Percentiles rank a stretch among this genome's conserved stretches.
These are phyloP conservation scores for Galerucella nymphaeae DNA, from an alignment of 2,888 invertebrate species.

Conservation along the genomic window DNA sequence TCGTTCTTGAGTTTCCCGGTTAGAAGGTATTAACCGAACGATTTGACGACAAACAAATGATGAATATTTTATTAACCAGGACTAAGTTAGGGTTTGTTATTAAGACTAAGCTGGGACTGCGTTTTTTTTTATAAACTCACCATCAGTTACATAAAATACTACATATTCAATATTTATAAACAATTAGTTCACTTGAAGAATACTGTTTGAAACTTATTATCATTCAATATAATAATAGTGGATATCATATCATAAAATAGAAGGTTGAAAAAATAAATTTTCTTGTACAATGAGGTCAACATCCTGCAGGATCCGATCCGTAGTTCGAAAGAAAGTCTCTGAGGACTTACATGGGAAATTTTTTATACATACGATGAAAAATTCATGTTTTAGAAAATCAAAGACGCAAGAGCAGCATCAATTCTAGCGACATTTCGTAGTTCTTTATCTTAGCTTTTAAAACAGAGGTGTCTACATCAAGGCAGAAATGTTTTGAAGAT, in stretches of 20 bases:
- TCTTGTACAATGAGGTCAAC: constrained; percentile 1
- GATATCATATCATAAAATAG: neutral
- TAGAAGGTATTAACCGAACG: too few species aligned
- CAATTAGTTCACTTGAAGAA: too few species aligned
- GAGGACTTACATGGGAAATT: constrained; percentile 21
- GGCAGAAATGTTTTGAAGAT: constrained; percentile 18
- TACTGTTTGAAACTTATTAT: too few species aligned
- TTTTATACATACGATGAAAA: constrained; percentile 31
- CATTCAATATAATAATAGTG: neutral
- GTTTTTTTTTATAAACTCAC: too few species aligned
- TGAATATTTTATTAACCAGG: too few species aligned
- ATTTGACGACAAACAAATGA: too few species aligned
- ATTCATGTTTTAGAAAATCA: constrained; percentile 30
- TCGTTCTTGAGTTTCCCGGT: neutral
- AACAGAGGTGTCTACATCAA: constrained; percentile 24
- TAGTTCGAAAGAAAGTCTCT: constrained; percentile 21
- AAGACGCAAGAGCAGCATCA: constrained; percentile 26
- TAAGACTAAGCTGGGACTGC: too few species aligned
- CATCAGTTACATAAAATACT: too few species aligned
- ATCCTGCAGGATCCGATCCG: constrained; percentile 7
- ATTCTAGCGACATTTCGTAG: constrained; percentile 21
- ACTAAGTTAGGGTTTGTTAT: too few species aligned
- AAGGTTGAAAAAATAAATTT: neutral
- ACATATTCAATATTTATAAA: too few species aligned
- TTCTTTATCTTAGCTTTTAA: constrained; percentile 25